Conservation (phyloP, 2,113 vertebrate genomes). For the Benitochromis conjunctus region DNA sequence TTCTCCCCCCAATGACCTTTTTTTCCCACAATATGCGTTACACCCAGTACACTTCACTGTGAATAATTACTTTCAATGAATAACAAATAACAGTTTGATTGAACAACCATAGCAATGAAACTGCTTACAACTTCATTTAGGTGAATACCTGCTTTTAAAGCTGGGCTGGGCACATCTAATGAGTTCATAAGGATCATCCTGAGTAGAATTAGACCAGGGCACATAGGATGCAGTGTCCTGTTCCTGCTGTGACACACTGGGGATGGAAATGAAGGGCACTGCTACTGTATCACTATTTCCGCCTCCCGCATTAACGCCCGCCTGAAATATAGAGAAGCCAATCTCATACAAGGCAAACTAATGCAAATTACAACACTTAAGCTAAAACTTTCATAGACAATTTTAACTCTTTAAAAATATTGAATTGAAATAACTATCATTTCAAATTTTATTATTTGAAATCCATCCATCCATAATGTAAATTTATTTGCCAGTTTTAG, state of each 20-base stretch:
- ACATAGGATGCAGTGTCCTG: constrained; percentile 8
- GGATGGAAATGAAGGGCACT: constrained; percentile 3
- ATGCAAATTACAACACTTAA: not conserved
- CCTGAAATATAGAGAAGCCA: constrained; percentile 32
- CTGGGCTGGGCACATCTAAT: constrained; percentile 28
- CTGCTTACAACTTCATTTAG: not conserved
- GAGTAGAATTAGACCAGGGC: constrained; percentile 51
- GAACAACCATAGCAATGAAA: not conserved
- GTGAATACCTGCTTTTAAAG: constrained; percentile 53
- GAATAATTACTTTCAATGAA: not conserved
- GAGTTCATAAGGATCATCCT: constrained; percentile 52
- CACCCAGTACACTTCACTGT: not conserved
- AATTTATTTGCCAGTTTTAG: not conserved
- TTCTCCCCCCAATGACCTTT: too few relatives aligned
- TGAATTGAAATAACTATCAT: not conserved
- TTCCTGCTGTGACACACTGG: constrained; percentile 26
- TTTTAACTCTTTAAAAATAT: not conserved
- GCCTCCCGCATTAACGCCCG: constrained; percentile 4
- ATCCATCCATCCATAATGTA: not conserved
- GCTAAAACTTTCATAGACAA: not conserved
- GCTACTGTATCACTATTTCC: not conserved
- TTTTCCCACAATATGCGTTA: not conserved
- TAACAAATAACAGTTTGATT: not conserved
- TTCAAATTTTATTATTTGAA: not conserved
- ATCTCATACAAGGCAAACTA: not conserved